phyloP scores from a whole-genome alignment of 2,888 invertebrate species.

The Rhagonycha fulva region DNA sequence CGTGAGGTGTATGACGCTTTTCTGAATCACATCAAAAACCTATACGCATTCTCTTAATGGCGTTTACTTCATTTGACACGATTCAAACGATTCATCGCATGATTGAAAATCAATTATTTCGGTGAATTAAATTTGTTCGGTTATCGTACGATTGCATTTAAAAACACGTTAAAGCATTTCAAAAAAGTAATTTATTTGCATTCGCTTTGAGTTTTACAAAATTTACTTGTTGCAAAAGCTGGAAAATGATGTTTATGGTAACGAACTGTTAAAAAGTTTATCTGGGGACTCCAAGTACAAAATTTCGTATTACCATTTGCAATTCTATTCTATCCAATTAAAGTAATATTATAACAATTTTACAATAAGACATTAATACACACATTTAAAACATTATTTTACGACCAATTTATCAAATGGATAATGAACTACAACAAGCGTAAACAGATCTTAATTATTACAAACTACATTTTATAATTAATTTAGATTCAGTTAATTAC shows the following conservation, averaged over 20 bases:
- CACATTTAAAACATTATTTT: neutral
- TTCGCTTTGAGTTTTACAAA: neutral
- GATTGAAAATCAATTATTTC: constrained; percentile 3
- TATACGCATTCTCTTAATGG: constrained; percentile 1
- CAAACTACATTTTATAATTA: neutral
- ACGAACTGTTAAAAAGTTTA: too few relatives aligned
- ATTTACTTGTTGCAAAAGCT: too few relatives aligned
- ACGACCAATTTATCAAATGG: neutral
- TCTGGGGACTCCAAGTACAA: too few relatives aligned
- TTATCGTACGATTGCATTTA: neutral
- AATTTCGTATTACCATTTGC: too few relatives aligned
- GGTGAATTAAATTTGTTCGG: neutral
- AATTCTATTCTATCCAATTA: neutral
- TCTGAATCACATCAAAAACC: constrained; percentile 1
- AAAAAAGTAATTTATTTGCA: neutral
- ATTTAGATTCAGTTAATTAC: neutral
- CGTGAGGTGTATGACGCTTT: neutral
- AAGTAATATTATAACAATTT: neutral
- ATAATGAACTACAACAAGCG: neutral
- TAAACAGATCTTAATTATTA: neutral
- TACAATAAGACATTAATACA: neutral
- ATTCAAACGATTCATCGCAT: constrained; percentile 1
- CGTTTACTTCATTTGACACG: constrained; percentile 3
- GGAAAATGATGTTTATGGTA: too few relatives aligned
- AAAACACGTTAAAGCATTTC: neutral